These are phyloP conservation scores for Climacteris rufus DNA, from an alignment of 2,113 vertebrate species.

Conservation along the genomic window DNA sequence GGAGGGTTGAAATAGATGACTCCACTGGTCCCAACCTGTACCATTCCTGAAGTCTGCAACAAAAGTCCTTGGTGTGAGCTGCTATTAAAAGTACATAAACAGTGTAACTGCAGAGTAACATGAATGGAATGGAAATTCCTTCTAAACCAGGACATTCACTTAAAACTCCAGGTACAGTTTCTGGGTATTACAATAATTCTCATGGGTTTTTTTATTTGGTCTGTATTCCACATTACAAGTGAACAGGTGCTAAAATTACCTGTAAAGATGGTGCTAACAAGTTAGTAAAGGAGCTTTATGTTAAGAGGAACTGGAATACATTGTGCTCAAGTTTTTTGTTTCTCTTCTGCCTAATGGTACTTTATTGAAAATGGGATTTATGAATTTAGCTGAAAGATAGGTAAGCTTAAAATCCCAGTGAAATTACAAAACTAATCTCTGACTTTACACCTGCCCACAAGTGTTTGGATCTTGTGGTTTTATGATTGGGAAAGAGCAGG, in stretches of 20 bases:
- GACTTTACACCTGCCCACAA: not conserved
- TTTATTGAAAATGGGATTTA: not conserved
- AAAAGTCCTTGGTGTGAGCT: not conserved
- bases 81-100: not conserved
- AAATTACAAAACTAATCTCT: not conserved
- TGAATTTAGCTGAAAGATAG: not conserved
- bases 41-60: not conserved
- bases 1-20: not conserved
- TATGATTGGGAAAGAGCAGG: not conserved
- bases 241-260: not conserved
- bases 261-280: not conserved
- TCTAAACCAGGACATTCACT: not conserved
- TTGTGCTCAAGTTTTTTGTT: not conserved
- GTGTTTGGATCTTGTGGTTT: not conserved
- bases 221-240: not conserved
- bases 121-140: not conserved
- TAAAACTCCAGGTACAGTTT: not conserved
- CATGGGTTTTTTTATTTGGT: not conserved
- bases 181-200: not conserved
- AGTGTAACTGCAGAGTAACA: not conserved
- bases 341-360: not conserved
- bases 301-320: not conserved
- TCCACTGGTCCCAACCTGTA: not conserved
- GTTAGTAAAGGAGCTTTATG: not conserved
- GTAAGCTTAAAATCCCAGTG: not conserved